Conservation (phyloP, 2,888 invertebrate species). For the Allolobophora icterica region DNA sequence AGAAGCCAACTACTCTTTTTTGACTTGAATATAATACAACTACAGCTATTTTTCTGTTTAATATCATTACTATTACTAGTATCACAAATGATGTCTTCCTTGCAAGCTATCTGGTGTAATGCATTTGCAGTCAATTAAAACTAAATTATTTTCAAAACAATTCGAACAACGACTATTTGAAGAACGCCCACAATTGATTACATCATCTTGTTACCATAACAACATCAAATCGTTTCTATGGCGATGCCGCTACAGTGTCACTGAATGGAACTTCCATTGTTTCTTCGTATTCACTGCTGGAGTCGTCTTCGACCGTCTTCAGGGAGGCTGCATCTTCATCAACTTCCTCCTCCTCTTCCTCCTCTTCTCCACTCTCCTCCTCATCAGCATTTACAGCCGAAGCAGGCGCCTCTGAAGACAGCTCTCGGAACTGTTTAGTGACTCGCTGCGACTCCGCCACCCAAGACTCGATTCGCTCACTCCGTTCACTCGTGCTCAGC, state of each 20-base stretch:
- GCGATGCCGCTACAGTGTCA: not conserved
- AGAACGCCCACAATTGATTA: not conserved
- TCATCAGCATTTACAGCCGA: not conserved
- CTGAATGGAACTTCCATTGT: not conserved
- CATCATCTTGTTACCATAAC: not conserved
- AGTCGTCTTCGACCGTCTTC: constrained; percentile 19
- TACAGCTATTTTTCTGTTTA: not conserved
- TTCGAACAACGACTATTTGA: not conserved
- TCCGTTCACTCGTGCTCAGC: constrained; percentile 34
- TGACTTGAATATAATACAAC: not conserved
- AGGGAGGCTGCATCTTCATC: constrained; percentile 26
- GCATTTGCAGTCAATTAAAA: not conserved
- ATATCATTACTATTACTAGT: not conserved
- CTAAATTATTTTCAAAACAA: not conserved
- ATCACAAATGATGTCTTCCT: not conserved
- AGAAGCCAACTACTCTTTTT: not conserved
- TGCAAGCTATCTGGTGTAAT: not conserved
- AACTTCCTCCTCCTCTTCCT: constrained; percentile 28
- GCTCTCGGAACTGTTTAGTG: constrained; percentile 26
- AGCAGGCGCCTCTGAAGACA: not conserved
- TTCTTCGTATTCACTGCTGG: constrained; percentile 23
- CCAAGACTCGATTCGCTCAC: constrained; percentile 61
- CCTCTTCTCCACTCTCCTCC: constrained; percentile 10
- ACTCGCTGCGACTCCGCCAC: constrained; percentile 56
- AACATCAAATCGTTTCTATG: constrained; percentile 1